phyloP scores from a whole-genome alignment of 2,113 vertebrate species.

The Etheostoma spectabile region DNA sequence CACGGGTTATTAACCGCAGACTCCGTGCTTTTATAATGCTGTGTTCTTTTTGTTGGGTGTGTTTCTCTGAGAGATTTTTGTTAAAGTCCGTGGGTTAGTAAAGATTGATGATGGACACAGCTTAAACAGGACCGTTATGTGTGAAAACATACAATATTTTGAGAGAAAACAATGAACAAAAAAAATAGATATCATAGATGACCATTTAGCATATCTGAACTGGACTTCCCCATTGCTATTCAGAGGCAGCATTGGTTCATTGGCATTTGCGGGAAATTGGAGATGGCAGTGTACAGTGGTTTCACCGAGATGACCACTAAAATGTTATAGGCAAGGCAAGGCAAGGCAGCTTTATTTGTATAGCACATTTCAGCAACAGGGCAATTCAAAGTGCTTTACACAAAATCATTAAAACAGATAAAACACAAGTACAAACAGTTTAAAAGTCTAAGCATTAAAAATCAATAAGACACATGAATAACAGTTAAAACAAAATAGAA shows the following conservation, averaged over 20 bases:
- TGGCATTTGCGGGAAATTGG: background rate
- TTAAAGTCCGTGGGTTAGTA: slow-evolving; percentile 11
- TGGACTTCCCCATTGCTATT: background rate
- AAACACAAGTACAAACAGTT: no score
- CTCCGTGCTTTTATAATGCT: background rate
- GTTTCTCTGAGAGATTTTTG: slow-evolving; percentile 24
- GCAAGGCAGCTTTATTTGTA: no score
- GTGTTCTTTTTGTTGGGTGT: slow-evolving; percentile 19
- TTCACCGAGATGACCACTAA: background rate
- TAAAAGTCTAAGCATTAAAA: no score
- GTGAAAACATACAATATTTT: background rate
- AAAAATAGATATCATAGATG: background rate
- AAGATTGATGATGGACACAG: slow-evolving; percentile 1
- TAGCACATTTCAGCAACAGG: no score
- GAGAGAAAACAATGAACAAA: background rate
- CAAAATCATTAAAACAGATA: no score
- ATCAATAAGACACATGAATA: no score
- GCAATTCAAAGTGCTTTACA: no score
- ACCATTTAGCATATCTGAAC: background rate
- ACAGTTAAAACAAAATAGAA: no score
- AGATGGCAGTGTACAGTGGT: background rate
- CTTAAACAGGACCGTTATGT: background rate
- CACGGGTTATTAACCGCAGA: slow-evolving; percentile 49
- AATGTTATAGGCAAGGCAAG: no score
- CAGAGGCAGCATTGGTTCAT: background rate